phyloP scores from a whole-genome alignment of 1,140 invertebrate species.

The Sitophilus oryzae region DNA sequence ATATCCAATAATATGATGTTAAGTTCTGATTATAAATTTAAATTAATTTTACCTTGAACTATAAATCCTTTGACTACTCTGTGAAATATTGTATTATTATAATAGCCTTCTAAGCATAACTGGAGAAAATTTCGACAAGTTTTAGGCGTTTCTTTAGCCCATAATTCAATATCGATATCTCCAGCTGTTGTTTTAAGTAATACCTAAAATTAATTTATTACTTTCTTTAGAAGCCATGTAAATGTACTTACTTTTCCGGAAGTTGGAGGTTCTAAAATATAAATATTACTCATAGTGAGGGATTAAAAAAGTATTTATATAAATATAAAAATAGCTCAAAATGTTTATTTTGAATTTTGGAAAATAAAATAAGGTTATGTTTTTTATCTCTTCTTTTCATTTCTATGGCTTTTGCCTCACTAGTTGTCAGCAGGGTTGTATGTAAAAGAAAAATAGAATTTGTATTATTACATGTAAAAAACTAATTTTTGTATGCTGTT shows the following conservation, averaged over 20 bases:
- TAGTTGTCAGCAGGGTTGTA: too few species aligned
- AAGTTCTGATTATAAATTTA: too few species aligned
- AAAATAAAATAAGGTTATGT: too few species aligned
- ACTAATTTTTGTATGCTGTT: too few species aligned
- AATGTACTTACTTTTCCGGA: conserved; percentile 72
- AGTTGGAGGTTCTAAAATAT: conserved; percentile 94
- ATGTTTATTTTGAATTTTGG: too few species aligned
- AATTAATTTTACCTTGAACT: conserved; percentile 55
- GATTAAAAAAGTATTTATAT: too few species aligned
- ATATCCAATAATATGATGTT: too few species aligned
- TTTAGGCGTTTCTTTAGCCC: conserved; percentile 93
- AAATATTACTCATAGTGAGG: conserved; percentile 81
- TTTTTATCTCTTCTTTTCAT: too few species aligned
- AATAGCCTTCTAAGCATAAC: conserved; percentile 95
- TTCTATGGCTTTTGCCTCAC: too few species aligned
- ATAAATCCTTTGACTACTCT: conserved; percentile 87
- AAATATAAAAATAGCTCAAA: too few species aligned
- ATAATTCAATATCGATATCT: conserved; percentile 96
- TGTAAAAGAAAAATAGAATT: too few species aligned
- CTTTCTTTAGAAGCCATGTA: conserved; percentile 5
- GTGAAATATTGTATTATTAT: conserved; percentile 89
- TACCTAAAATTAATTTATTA: conserved; percentile 56
- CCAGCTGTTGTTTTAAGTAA: conserved; percentile 87
- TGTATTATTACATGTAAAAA: too few species aligned
- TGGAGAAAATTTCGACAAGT: conserved; percentile 97